A percentile compares a stretch with the other conserved stretches of the same genome.
Conservation (phyloP, 2,797 vertebrate genomes). For the Malacoraja senta region DNA sequence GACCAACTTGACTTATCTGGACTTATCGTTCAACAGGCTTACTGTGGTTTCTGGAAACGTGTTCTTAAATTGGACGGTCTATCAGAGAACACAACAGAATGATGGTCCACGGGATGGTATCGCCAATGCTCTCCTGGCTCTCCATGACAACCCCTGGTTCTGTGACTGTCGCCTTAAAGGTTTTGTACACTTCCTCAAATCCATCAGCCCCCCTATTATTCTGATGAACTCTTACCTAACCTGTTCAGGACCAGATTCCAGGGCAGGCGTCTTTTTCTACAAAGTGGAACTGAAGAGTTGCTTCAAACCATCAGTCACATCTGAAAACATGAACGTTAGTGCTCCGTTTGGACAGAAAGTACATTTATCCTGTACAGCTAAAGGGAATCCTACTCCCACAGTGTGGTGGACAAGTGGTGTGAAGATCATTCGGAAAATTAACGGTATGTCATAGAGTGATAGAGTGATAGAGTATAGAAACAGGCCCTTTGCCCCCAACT, state of each 20-base stretch:
- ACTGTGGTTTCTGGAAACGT: slow-evolving; percentile 77
- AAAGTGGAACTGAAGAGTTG: slow-evolving; percentile 74
- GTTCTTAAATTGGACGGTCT: slow-evolving; percentile 74
- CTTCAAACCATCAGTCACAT: slow-evolving; percentile 64
- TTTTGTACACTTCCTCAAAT: slow-evolving; percentile 73
- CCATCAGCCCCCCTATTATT: slow-evolving; percentile 66
- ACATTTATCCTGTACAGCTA: slow-evolving; percentile 70
- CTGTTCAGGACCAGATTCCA: slow-evolving; percentile 66
- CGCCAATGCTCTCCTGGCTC: slow-evolving; percentile 64
- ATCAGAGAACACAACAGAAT: slow-evolving; percentile 53
- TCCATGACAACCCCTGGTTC: slow-evolving; percentile 79
- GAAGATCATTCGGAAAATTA: slow-evolving; percentile 73
- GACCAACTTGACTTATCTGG: slow-evolving; percentile 76
- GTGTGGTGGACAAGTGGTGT: slow-evolving; percentile 75
- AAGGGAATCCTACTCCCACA: slow-evolving; percentile 67
- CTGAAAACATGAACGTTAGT: slow-evolving; percentile 61
- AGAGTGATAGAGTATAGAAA: too few relatives aligned
- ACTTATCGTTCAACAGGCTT: slow-evolving; percentile 84
- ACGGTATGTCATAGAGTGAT: slow-evolving; percentile 61
- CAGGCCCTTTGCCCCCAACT: too few relatives aligned
- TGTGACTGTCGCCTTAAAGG: slow-evolving; percentile 80
- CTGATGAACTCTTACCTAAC: slow-evolving; percentile 82
- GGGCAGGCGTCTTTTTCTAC: slow-evolving; percentile 69
- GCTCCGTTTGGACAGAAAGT: slow-evolving; percentile 62
- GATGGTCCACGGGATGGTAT: slow-evolving; percentile 53